Percentiles rank a stretch among this genome's conserved stretches.
phyloP scores from a whole-genome alignment of 1,140 invertebrate species.

The Drosophila elegans region DNA sequence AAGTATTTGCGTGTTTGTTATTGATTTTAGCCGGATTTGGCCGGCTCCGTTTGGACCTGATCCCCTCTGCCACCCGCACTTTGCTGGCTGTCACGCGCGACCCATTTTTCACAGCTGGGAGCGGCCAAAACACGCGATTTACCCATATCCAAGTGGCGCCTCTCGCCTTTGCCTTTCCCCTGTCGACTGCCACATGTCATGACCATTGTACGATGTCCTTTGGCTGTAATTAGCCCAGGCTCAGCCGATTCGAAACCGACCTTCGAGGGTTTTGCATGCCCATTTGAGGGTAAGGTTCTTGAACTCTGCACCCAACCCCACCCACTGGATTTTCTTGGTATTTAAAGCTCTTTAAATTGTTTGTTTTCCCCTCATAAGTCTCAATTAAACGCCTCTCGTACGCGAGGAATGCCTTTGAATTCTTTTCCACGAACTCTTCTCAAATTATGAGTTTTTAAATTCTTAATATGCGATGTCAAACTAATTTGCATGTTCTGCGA shows the following conservation, averaged over 20 bases:
- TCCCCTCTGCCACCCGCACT: constrained; percentile 2
- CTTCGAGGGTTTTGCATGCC: constrained; percentile 34
- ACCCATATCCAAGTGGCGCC: constrained; percentile 46
- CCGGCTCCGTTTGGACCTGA: constrained; percentile 34
- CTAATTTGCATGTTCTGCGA: constrained; percentile 62
- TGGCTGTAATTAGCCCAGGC: constrained; percentile 34
- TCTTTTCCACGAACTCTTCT: constrained; percentile 23
- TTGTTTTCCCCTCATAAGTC: constrained; percentile 53
- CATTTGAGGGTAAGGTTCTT: constrained; percentile 45
- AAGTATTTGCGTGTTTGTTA: constrained; percentile 68
- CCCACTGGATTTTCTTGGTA: constrained; percentile 41
- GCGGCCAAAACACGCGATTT: constrained; percentile 60
- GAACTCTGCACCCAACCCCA: constrained; percentile 36
- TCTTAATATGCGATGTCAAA: constrained; percentile 33
- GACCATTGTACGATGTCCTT: constrained; percentile 38
- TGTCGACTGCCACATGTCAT: constrained; percentile 43
- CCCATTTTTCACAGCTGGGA: constrained; percentile 69
- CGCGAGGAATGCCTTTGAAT: constrained; percentile 34
- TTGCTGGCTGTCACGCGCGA: constrained; percentile 53
- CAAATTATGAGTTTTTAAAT: constrained; percentile 62
- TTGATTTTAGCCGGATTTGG: constrained; percentile 79
- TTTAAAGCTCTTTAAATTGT: constrained; percentile 59
- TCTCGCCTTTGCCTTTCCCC: constrained; percentile 22
- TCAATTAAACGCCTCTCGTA: constrained; percentile 45
- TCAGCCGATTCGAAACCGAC: constrained; percentile 7